Evolutionary conservation across 30 jellyfish, hydroid and myxozoan genomes (phyloP), one percentile per base, ranked within the genome.

Genomic region (Turritopsis rubra): DNA sequence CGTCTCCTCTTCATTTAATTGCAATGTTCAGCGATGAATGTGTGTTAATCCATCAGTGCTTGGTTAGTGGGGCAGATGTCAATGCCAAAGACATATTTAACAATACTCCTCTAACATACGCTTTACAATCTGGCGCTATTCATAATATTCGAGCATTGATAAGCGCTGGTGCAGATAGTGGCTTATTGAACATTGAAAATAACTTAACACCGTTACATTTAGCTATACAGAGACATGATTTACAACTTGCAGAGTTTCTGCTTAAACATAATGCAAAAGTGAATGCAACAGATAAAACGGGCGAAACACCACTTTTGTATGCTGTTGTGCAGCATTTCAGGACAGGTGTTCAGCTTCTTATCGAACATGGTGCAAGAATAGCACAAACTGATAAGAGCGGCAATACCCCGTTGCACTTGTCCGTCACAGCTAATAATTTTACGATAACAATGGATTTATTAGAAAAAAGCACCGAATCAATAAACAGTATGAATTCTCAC

Each of bases 151-250:
- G 66, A 20, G 53, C 53, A 18, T 80, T 80, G 80, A 80, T 80
- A 1, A 30, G 8, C 21, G 53, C 29, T 24, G 87, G 87, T 18
- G 87, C 52, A n/a, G 30, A 60, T 27, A 53, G 54, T 21, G 23
- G 65, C 21, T 54, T 30, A 4, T 19, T 28, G 24, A 80, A 80
- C 1, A 20, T 16, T 30, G 81, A n/a, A 18, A 22, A 18, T 20
- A 80, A 80, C 30, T 23, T 30, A 52, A 80, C 87, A 1, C 66
- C 66, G 53, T 80, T 80, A 25, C 87, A 80, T 80, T 22, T 80
- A 22, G 52, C 84, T 0, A 29, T 52, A 52, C 54, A 52, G 29
- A 60, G 22, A 24, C 30, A 80, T 52, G 65, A 27, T 52, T 54
- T 60, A 52, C 23, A 80, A 60, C 25, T 28, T 53, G n/a, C 52